These are phyloP conservation scores for Xenotilapia leptura DNA, from an alignment of 2,113 vertebrate genomes.

Conservation along the genomic window DNA sequence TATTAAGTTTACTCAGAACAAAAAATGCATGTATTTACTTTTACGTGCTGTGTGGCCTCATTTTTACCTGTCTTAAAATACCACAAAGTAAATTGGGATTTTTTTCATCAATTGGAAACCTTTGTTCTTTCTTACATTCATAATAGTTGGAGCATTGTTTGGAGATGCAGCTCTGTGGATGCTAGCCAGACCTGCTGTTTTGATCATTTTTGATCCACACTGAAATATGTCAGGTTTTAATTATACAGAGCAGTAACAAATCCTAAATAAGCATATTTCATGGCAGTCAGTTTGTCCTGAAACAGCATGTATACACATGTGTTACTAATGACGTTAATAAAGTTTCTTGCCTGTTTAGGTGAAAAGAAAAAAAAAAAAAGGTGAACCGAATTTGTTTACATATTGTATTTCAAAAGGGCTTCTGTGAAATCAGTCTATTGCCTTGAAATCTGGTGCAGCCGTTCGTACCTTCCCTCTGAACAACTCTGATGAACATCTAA, in stretches of 20 bases:
- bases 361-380: no score
- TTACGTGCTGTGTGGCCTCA: background rate
- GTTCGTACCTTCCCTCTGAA: background rate
- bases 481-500: background rate
- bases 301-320: background rate
- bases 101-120: background rate
- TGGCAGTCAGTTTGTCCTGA: background rate
- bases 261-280: background rate
- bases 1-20: background rate
- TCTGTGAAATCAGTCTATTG: background rate
- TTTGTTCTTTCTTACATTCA: background rate
- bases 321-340: rapidly evolving
- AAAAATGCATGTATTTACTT: background rate
- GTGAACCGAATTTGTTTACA: background rate
- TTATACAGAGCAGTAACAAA: background rate
- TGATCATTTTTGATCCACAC: background rate
- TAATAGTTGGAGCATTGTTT: background rate
- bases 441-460: background rate
- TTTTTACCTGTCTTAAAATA: background rate
- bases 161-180: background rate
- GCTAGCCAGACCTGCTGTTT: background rate
- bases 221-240: background rate
- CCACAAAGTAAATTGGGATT: background rate
- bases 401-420: background rate
- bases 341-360: background rate